Evolutionary conservation across 2,888 invertebrate species (phyloP), one percentile per base, ranked within the genome.

Genomic region (Saturnia pavonia): DNA sequence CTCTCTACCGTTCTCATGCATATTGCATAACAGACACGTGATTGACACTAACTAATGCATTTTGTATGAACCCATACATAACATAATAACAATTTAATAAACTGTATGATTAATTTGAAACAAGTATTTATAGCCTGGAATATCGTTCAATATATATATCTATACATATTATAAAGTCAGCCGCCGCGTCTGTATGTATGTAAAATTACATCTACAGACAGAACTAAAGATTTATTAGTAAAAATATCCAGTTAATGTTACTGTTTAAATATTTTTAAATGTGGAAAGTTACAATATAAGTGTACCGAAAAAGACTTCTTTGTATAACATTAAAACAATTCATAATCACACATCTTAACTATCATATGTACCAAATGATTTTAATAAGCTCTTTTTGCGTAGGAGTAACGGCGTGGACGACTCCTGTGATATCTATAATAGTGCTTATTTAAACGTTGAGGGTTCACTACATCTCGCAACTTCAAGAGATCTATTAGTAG

Each of bases 1-100:
- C 65, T 65, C 65, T 65, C 65, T 65, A 40, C 65, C 65, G 40
- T 40, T 40, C 40, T 65, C 65, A 65, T 65, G n/a, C 40, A 65
- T 60, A 60, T 60, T 60, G 16, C 57, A 60, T 60, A 60, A 60
- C 57, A 12, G 27, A 60, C 14, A 60, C 57, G 57, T 60, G 57
- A 60, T 60, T 60, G 57, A 27, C 57, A 60, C 57, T 60, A 60
- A 60, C 27, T 14, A 12, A 60, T 60, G 57, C 57, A 60, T 60
- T 60, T 25, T 60, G 19, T 27, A 60, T 60, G 57, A 60, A 60
- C 57, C 34, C 27, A 27, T 27, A 60, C 19, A 60, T 25, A 60
- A 27, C 25, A 27, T 27, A 27, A 60, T 60, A 27, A 27, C 19
- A 60, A 60, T 27, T 60, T 60, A 3, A 60, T 27, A 60, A 60